Evolutionary conservation across 1,140 invertebrate genomes (phyloP).

Genomic region (Wasmannia auropunctata): DNA sequence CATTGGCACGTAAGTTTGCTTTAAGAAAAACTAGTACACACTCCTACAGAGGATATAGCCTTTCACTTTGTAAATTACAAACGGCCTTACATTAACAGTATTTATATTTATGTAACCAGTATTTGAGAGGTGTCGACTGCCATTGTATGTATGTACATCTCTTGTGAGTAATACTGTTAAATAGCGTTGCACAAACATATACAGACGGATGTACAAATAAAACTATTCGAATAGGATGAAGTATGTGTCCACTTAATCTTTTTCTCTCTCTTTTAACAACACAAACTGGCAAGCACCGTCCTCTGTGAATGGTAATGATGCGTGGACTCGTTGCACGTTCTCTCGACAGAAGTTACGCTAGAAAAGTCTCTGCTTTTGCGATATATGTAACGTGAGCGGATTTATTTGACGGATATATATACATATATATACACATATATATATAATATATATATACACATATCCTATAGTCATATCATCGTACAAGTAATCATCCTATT

Average conservation of each 20-base stretch:
- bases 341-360: conserved; percentile 14
- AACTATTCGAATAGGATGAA: conserved; percentile 12
- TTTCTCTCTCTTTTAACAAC: neutral
- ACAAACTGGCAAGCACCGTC: conserved; percentile 12
- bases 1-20: conserved; percentile 54
- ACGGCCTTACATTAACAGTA: conserved; percentile 33
- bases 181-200: neutral
- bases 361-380: conserved; percentile 3
- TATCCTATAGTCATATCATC: conserved; percentile 20
- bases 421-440: too few relatives aligned
- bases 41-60: conserved; percentile 12
- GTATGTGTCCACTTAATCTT: conserved; percentile 23
- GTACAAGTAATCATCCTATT: neutral
- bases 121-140: conserved; percentile 42
- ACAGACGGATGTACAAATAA: conserved; percentile 39
- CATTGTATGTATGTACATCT: conserved; percentile 3
- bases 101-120: conserved; percentile 38
- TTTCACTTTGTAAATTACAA: conserved; percentile 35
- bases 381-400: conserved; percentile 4
- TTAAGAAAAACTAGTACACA: neutral
- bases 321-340: neutral
- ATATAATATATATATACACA: too few relatives aligned
- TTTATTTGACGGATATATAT: neutral
- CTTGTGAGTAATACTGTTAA: conserved; percentile 45
- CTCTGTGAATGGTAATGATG: conserved; percentile 4